phyloP scores from a whole-genome alignment of 1,140 invertebrate genomes.

The Drosophila guanche region DNA sequence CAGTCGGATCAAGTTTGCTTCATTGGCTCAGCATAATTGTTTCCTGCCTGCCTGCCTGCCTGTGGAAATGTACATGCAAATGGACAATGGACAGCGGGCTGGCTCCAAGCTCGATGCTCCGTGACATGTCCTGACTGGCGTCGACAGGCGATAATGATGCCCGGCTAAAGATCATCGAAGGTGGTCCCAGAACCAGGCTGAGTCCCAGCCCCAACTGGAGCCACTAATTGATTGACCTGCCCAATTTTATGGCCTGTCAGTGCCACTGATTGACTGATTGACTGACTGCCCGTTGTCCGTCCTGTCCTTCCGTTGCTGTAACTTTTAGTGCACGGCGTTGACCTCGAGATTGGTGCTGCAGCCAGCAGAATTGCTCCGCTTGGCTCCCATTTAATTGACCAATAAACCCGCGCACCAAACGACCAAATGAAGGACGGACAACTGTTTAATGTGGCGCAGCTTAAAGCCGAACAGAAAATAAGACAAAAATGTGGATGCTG shows the following conservation, averaged over 20 bases:
- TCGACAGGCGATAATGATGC: constrained; percentile 48
- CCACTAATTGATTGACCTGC: constrained; percentile 65
- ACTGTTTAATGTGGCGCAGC: constrained; percentile 27
- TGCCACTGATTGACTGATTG: constrained; percentile 40
- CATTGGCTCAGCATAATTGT: constrained; percentile 78
- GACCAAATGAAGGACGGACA: constrained; percentile 12
- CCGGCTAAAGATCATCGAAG: constrained; percentile 12
- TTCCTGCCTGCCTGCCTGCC: constrained; percentile 48
- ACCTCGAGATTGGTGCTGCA: constrained; percentile 40
- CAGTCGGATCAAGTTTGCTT: constrained; percentile 63
- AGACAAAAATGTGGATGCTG: neutral
- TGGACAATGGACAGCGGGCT: constrained; percentile 14
- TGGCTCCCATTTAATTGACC: constrained; percentile 43
- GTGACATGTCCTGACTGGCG: constrained; percentile 46
- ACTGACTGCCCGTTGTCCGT: constrained; percentile 3
- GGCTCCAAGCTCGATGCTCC: neutral
- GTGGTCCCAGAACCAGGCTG: neutral
- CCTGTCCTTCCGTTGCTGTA: constrained; percentile 15
- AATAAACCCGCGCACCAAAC: constrained; percentile 29
- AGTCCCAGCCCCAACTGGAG: neutral
- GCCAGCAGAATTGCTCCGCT: constrained; percentile 10
- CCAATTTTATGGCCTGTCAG: constrained; percentile 54
- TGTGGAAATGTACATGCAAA: constrained; percentile 56
- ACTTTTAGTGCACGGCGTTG: constrained; percentile 44
- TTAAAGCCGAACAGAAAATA: neutral